A percentile compares a stretch with the other conserved stretches of the same genome.
Conservation (phyloP, 2,797 vertebrate species). For the Artibeus lituratus region DNA sequence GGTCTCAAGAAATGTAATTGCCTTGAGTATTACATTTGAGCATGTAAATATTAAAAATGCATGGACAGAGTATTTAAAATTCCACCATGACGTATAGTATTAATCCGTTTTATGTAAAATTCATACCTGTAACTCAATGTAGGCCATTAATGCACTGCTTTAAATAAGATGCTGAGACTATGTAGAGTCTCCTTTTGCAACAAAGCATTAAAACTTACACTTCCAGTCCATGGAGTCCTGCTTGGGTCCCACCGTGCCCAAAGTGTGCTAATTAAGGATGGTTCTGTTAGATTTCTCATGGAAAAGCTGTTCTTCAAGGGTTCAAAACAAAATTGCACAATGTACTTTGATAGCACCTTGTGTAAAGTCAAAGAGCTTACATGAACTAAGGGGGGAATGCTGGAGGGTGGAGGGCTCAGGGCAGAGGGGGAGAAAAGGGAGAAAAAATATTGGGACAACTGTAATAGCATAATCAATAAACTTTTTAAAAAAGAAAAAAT, state of each 20-base stretch:
- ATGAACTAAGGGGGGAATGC: no score
- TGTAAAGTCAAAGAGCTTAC: not conserved
- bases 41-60: slow-evolving; percentile 82
- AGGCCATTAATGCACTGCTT: slow-evolving; percentile 78
- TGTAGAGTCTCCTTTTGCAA: slow-evolving; percentile 62
- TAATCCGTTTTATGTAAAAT: slow-evolving; percentile 85
- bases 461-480: no score
- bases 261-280: slow-evolving; percentile 76
- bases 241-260: slow-evolving; percentile 60
- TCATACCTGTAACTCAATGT: slow-evolving; percentile 85
- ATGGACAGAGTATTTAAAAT: slow-evolving; percentile 82
- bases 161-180: slow-evolving; percentile 76
- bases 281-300: slow-evolving; percentile 60
- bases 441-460: no score
- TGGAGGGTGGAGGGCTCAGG: no score
- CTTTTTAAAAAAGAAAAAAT: not conserved
- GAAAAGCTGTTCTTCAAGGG: slow-evolving; percentile 50
- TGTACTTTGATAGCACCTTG: slow-evolving; percentile 20
- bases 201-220: slow-evolving; percentile 77
- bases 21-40: slow-evolving; percentile 78
- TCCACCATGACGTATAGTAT: slow-evolving; percentile 82
- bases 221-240: slow-evolving; percentile 50
- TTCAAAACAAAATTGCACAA: slow-evolving; percentile 30
- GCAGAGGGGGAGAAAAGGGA: no score
- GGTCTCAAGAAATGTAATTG: slow-evolving; percentile 61